Evolutionary conservation across 2,888 invertebrate genomes (phyloP).

Genomic region (Xestia ashworthii): DNA sequence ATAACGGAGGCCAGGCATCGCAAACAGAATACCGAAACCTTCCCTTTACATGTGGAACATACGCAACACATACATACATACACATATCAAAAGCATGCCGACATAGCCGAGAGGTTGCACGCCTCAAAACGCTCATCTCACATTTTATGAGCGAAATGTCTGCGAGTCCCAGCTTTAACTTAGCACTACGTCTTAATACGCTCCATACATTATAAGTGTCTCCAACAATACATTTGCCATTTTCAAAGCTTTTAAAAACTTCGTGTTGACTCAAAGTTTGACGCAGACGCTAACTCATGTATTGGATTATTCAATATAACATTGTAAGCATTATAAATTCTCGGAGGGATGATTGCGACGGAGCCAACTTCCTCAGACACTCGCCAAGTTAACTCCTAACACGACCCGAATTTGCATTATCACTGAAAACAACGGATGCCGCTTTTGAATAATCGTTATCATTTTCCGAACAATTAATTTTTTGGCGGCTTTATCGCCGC

Average conservation of each 20-base stretch:
- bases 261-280: conserved; percentile 53
- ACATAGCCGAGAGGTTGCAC: conserved; percentile 46
- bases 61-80: conserved; percentile 18
- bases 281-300: conserved; percentile 56
- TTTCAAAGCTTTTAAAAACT: conserved; percentile 60
- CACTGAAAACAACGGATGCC: conserved; percentile 63
- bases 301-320: conserved; percentile 76
- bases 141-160: conserved; percentile 55
- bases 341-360: conserved; percentile 69
- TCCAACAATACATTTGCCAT: conserved; percentile 44
- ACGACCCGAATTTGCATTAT: conserved; percentile 67
- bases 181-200: conserved; percentile 50
- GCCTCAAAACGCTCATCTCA: conserved; percentile 51
- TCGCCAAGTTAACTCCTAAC: conserved; percentile 62
- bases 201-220: conserved; percentile 41
- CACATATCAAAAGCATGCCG: conserved; percentile 39
- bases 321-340: conserved; percentile 75
- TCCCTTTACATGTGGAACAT: conserved; percentile 30
- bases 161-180: conserved; percentile 48
- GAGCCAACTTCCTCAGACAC: conserved; percentile 64
- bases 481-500: conserved; percentile 47
- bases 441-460: conserved; percentile 60
- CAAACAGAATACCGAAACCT: conserved; percentile 56
- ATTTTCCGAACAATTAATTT: conserved; percentile 61
- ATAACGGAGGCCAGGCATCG: conserved; percentile 29